Conservation (phyloP, 2,888 invertebrate genomes). For the Tanypteryx hageni region DNA sequence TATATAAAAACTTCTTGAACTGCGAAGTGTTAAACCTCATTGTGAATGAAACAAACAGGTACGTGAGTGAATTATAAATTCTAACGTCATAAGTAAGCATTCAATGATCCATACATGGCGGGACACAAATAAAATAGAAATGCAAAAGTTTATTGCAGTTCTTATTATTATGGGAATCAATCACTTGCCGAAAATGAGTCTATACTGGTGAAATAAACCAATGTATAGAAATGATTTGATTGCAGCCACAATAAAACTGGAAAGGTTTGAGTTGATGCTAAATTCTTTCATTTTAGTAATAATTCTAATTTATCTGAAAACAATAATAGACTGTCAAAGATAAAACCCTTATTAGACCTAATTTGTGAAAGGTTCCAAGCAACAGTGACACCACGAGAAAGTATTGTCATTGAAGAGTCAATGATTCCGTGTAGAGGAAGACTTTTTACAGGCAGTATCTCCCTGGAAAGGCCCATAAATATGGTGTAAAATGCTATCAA, state of each 20-base stretch:
- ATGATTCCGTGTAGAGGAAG: too few species aligned
- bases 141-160: too few species aligned
- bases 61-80: background rate
- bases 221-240: background rate
- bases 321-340: background rate
- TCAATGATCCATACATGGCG: background rate
- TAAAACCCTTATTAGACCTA: too few species aligned
- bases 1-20: conserved; percentile 6
- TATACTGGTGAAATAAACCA: background rate
- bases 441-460: too few species aligned
- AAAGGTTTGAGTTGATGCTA: background rate
- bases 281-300: too few species aligned
- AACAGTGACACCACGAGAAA: too few species aligned
- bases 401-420: too few species aligned
- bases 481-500: background rate
- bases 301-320: too few species aligned
- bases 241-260: background rate
- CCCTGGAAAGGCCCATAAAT: background rate
- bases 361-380: too few species aligned
- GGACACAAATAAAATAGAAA: background rate
- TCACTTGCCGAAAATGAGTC: too few species aligned
- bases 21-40: background rate
- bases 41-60: conserved; percentile 26
- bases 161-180: too few species aligned
- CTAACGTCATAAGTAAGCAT: background rate